phyloP scores from a whole-genome alignment of 2,888 invertebrate genomes.

The Odontomyia ornata region DNA sequence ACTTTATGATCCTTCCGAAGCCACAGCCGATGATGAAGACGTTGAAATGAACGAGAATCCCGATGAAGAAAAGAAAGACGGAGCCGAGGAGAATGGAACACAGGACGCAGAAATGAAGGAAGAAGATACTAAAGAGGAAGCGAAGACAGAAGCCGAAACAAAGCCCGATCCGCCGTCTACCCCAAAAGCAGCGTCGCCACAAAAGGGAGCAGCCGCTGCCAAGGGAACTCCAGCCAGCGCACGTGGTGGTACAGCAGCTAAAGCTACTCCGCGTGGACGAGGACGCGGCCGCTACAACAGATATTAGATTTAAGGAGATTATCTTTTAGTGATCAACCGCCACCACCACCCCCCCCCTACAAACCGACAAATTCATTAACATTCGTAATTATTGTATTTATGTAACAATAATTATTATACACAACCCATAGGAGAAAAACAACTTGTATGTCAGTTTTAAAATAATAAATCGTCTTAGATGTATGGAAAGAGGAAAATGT shows the following conservation, averaged over 20 bases:
- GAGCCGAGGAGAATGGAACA: conserved; percentile 55
- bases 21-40: conserved; percentile 67
- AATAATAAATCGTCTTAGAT: conserved; percentile 36
- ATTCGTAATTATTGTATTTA: conserved; percentile 38
- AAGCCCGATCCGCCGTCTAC: conserved; percentile 61
- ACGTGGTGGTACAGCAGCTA: conserved; percentile 54
- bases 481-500: not conserved
- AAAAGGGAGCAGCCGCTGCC: conserved; percentile 54
- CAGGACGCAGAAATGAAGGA: conserved; percentile 56
- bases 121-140: conserved; percentile 53
- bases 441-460: conserved; percentile 38
- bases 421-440: not conserved
- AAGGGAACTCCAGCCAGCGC: conserved; percentile 52
- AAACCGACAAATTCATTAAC: not conserved
- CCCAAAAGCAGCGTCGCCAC: conserved; percentile 65
- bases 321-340: not conserved
- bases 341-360: too few relatives aligned
- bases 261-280: conserved; percentile 61
- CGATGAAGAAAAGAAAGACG: conserved; percentile 49
- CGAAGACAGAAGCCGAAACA: conserved; percentile 55
- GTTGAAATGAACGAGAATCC: conserved; percentile 64
- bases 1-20: conserved; percentile 64
- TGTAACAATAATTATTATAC: conserved; percentile 38
- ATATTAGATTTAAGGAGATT: conserved; percentile 54
- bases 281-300: conserved; percentile 63